Conservation (phyloP, 2,797 vertebrate species). For the Lutjanus argentimaculatus region DNA sequence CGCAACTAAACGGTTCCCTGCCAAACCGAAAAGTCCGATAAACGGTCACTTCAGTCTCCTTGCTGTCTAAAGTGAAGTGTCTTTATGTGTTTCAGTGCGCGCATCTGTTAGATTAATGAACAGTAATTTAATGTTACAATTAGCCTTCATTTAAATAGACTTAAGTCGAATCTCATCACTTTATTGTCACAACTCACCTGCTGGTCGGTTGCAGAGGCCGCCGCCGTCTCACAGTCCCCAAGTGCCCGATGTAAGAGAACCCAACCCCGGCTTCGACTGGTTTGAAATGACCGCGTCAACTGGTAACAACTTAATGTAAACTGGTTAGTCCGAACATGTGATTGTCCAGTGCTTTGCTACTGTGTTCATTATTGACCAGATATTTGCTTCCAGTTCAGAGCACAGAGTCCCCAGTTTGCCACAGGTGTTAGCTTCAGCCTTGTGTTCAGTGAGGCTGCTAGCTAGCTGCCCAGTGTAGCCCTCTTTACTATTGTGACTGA, state of each 20-base stretch:
- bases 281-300: slow-evolving; percentile 6
- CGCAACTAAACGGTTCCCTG: no score
- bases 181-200: background rate
- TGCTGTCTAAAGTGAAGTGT: no score
- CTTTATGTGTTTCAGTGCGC: background rate
- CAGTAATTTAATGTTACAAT: background rate
- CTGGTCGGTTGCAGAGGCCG: background rate
- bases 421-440: background rate
- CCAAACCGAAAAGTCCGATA: no score
- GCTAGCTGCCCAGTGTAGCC: background rate
- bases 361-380: background rate
- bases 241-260: background rate
- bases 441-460: background rate
- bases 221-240: background rate
- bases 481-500: background rate
- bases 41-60: background rate
- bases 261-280: background rate
- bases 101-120: background rate
- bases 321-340: no score
- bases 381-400: background rate
- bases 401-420: background rate
- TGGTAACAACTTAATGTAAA: background rate
- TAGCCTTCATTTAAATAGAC: background rate
- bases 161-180: background rate
- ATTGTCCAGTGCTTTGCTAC: background rate